These are phyloP conservation scores for Brachylomia viminalis DNA, from an alignment of 2,888 invertebrate species.

Conservation along the genomic window DNA sequence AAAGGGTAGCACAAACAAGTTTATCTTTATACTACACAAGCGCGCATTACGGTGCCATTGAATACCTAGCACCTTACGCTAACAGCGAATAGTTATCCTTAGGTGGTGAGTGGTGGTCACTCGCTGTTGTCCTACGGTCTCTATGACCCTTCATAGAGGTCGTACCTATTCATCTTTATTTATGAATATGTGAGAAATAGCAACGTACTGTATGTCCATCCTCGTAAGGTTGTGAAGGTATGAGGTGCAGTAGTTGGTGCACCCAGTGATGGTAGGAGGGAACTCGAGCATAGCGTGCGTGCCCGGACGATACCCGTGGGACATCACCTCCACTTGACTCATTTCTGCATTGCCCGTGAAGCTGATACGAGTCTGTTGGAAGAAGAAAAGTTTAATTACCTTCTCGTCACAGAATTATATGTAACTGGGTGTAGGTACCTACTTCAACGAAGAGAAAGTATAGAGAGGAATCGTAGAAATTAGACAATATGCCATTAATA, in stretches of 20 bases:
- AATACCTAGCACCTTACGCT: neutral
- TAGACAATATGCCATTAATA: neutral
- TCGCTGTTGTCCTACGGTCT: neutral
- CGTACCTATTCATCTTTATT: too few relatives aligned
- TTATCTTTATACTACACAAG: neutral
- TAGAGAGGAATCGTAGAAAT: neutral
- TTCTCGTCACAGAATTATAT: neutral
- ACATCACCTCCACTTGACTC: constrained; percentile 84
- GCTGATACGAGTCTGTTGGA: constrained; percentile 77
- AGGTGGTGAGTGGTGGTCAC: neutral
- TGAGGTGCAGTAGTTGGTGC: constrained; percentile 84
- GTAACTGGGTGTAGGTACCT: neutral
- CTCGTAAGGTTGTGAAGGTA: constrained; percentile 86
- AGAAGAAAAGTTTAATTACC: neutral
- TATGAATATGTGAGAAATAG: constrained; percentile 2
- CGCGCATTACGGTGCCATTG: neutral
- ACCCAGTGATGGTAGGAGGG: constrained; percentile 86
- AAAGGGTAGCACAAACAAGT: neutral
- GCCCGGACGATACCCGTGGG: constrained; percentile 83
- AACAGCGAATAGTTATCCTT: neutral
- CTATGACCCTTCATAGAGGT: too few relatives aligned
- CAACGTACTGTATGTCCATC: constrained; percentile 84
- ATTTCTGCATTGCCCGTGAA: constrained; percentile 84
- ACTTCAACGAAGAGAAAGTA: neutral
- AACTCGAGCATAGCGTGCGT: constrained; percentile 85